Conservation (phyloP, 2,888 invertebrate genomes). For the Petrolisthes manimaculis region DNA sequence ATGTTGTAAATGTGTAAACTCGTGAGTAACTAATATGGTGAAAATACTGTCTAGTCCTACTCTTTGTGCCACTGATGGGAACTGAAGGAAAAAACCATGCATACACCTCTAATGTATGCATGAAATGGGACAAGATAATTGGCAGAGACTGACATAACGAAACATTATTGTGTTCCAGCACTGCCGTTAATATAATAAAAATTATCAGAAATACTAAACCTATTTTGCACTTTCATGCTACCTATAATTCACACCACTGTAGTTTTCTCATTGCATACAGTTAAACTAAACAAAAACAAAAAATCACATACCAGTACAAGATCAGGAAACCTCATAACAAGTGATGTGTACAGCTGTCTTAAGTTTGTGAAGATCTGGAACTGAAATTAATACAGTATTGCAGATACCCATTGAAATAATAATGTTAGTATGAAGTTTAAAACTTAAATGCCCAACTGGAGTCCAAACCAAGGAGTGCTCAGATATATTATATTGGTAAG, state of each 20-base stretch:
- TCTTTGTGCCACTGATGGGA: conserved; percentile 24
- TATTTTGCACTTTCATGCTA: neutral
- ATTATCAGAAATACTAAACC: neutral
- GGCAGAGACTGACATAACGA: neutral
- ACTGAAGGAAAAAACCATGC: conserved; percentile 2
- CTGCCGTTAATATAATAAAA: neutral
- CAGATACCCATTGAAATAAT: neutral
- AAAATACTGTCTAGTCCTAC: conserved; percentile 45
- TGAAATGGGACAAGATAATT: conserved; percentile 6
- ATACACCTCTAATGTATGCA: conserved; percentile 8
- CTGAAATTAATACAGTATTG: conserved; percentile 7
- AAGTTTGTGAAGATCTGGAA: neutral
- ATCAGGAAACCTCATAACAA: neutral
- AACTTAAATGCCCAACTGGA: neutral
- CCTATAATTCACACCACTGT: no score
- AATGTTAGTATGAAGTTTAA: neutral
- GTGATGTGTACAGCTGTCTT: neutral
- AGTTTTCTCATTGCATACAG: no score
- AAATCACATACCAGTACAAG: no score
- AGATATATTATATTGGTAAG: conserved; percentile 11
- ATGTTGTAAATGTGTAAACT: conserved; percentile 28
- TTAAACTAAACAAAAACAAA: no score
- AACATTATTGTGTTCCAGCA: neutral
- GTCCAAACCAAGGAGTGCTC: conserved; percentile 5
- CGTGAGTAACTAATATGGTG: conserved; percentile 16